Evolutionary conservation across 1,140 invertebrate species (phyloP), one percentile per base, ranked within the genome.

Genomic region (Linepithema humile): DNA sequence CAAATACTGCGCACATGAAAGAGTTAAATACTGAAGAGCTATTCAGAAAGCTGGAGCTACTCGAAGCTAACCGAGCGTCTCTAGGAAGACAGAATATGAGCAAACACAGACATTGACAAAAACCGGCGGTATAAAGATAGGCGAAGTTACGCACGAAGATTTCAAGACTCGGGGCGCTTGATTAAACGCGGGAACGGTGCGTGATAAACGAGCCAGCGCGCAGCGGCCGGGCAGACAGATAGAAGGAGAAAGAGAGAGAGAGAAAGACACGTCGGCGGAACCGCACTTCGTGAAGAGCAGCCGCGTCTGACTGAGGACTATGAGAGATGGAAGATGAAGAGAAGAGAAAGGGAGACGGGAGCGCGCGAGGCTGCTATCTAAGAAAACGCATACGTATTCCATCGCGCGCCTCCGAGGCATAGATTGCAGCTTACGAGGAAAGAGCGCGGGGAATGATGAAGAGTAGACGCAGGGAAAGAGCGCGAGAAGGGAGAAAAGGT

Each of bases 131-230:
- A 32, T 60, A 65, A 50, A 55, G 64, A 69, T 80, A 80, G 64
- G 48, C 45, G n/a, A 80, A 40, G 64, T 80, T 80, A 78, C 75
- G 35, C 26, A 78, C 35, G 32, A 43, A n/a, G 75, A 80, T 70
- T 80, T 80, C 38, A 48, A 80, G 75, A 70, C 75, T 67, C 75
- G 6, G n/a, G 64, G 64, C 35, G 75, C 64, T 80, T 80, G 75
- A 80, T 80, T 80, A 80, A 80, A 80, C 75, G 64, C 48, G 64
- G 35, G 75, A 80, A 80, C 64, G 64, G 48, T 50, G 48, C 38
- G 75, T 80, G 75, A 80, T 80, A 80, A 80, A 80, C 64, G 75
- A 80, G 75, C 75, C 9, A 70, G 35, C 64, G 75, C 23, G 75
- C n/a, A n/a, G 48, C 75, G 65, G 35, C 53, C 48, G 35, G 40